Conservation (phyloP, 2,113 vertebrate species). For the Xenus cinereus region DNA sequence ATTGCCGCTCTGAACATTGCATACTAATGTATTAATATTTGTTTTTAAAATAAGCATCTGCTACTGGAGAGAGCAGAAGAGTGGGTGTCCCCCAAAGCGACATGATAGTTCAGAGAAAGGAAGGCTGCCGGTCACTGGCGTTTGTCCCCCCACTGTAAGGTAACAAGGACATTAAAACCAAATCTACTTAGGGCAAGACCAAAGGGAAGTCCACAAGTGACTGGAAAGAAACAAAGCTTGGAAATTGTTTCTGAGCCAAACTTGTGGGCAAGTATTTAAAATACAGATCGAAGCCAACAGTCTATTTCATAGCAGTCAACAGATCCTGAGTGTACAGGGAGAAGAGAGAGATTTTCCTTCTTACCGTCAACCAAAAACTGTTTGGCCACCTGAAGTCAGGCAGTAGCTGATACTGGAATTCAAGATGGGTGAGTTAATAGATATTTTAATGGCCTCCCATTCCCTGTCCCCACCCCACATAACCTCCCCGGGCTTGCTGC, state of each 20-base stretch:
- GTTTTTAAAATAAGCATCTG: slow-evolving; percentile 64
- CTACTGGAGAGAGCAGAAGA: not conserved
- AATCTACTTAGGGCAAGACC: not conserved
- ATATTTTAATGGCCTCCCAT: not conserved
- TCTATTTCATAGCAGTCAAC: not conserved
- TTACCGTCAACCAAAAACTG: not conserved
- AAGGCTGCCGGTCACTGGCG: not conserved
- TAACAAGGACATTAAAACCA: accelerated
- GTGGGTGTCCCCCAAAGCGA: not conserved
- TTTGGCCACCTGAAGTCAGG: not conserved
- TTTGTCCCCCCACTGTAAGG: not conserved
- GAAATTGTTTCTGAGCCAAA: not conserved
- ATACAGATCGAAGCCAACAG: not conserved
- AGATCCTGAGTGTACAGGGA: not conserved
- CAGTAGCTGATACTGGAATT: not conserved
- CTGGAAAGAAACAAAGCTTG: not conserved
- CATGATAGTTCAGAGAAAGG: not conserved
- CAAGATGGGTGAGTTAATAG: not conserved
- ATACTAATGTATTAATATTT: slow-evolving; percentile 62
- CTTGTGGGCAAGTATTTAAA: not conserved
- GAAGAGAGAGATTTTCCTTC: not conserved
- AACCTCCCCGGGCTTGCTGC: not conserved
- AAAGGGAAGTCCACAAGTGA: not conserved
- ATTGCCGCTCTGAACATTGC: slow-evolving; percentile 43
- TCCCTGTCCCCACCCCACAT: not conserved